Evolutionary conservation across 2,888 invertebrate genomes (phyloP).

Genomic region (Argynnis bischoffii): DNA sequence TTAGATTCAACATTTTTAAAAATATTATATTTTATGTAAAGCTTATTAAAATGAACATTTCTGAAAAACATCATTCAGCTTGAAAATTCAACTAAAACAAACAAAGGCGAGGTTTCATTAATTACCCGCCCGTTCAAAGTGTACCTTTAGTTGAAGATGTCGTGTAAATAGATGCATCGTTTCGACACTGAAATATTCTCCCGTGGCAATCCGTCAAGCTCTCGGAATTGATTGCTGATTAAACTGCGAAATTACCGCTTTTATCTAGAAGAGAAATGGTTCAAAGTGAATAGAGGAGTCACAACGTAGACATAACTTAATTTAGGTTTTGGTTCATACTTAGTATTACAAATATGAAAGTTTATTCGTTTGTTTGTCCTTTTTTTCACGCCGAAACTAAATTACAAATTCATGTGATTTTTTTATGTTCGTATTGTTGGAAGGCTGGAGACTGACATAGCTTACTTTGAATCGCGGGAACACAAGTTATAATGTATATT

Average conservation of each 20-base stretch:
- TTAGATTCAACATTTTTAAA: not conserved
- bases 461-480: no score
- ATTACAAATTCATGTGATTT: no score
- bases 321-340: constrained; percentile 16
- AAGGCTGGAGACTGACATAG: no score
- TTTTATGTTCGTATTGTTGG: no score
- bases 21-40: not conserved
- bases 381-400: no score
- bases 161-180: constrained; percentile 38
- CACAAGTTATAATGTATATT: no score
- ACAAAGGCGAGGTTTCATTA: constrained; percentile 25
- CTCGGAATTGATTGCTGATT: constrained; percentile 68
- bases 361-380: not conserved
- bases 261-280: constrained; percentile 48
- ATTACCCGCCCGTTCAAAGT: constrained; percentile 28
- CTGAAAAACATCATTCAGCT: constrained; percentile 16
- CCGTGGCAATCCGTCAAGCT: constrained; percentile 67
- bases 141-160: constrained; percentile 37
- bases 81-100: constrained; percentile 25
- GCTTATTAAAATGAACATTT: not conserved
- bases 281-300: constrained; percentile 37
- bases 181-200: constrained; percentile 63
- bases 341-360: not conserved
- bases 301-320: constrained; percentile 27
- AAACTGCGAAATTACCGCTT: constrained; percentile 65